These are phyloP conservation scores for Psilopogon haemacephalus DNA, from an alignment of 2,113 vertebrate species.

Conservation along the genomic window DNA sequence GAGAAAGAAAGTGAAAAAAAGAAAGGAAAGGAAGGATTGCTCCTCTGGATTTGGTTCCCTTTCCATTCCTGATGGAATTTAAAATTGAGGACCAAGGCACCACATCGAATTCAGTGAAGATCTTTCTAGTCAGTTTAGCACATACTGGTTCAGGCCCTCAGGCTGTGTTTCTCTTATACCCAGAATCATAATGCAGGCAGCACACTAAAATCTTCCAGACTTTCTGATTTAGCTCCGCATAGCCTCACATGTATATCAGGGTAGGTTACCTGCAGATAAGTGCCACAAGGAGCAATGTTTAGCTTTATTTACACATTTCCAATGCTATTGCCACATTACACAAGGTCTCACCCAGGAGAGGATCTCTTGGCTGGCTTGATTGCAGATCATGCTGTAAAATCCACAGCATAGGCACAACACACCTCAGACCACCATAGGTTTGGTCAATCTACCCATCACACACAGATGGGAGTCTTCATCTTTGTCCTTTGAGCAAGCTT, in stretches of 20 bases:
- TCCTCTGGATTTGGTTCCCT: background rate
- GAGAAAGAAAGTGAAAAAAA: background rate
- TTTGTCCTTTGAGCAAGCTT: background rate
- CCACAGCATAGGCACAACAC: fast-evolving
- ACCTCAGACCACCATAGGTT: background rate
- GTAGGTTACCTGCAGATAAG: background rate
- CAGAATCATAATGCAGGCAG: background rate
- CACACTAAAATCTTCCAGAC: background rate
- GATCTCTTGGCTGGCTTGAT: background rate
- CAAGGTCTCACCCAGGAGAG: background rate
- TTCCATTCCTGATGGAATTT: background rate
- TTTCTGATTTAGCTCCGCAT: background rate
- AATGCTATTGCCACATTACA: fast-evolving
- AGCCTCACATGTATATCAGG: fast-evolving
- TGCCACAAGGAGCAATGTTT: background rate
- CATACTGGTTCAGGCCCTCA: background rate
- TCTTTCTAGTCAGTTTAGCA: background rate
- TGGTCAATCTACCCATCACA: background rate
- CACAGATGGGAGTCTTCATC: background rate
- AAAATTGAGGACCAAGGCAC: fast-evolving
- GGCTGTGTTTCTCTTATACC: background rate
- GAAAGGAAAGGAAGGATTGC: background rate
- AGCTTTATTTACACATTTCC: background rate
- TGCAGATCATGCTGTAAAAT: background rate
- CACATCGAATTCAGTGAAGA: background rate